phyloP scores from a whole-genome alignment of 1,140 invertebrate genomes.

The Cherax quadricarinatus region DNA sequence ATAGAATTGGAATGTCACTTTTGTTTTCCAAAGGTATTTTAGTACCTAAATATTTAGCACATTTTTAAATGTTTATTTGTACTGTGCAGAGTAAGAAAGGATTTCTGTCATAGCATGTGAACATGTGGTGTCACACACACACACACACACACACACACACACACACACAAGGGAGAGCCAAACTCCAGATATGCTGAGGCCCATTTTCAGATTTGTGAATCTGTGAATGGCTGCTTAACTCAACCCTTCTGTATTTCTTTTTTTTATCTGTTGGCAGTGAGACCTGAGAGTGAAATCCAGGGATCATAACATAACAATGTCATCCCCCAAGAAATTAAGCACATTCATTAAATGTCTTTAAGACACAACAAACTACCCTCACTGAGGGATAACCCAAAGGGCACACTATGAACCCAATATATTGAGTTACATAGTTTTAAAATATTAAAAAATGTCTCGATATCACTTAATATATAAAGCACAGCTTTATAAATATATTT shows the following conservation, averaged over 20 bases:
- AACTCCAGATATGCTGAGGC: constrained; percentile 11
- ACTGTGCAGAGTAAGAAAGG: constrained; percentile 58
- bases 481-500: neutral
- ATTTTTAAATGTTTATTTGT: constrained; percentile 44
- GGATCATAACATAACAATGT: constrained; percentile 26
- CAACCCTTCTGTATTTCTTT: constrained; percentile 2
- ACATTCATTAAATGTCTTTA: constrained; percentile 9
- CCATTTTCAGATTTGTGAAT: constrained; percentile 8
- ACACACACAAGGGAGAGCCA: constrained; percentile 17
- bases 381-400: neutral
- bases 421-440: neutral
- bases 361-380: neutral
- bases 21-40: constrained; percentile 38
- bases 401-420: constrained; percentile 5
- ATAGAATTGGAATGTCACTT: constrained; percentile 54
- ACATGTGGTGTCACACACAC: constrained; percentile 23
- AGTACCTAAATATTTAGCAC: constrained; percentile 58
- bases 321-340: constrained; percentile 28
- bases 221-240: constrained; percentile 36
- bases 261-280: constrained; percentile 47
- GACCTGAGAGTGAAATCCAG: constrained; percentile 40
- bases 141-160: too few species aligned
- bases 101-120: constrained; percentile 31
- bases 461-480: neutral
- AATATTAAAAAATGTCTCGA: neutral